These are phyloP conservation scores for Megamerina dolium DNA, from an alignment of 2,888 invertebrate genomes.

Conservation along the genomic window DNA sequence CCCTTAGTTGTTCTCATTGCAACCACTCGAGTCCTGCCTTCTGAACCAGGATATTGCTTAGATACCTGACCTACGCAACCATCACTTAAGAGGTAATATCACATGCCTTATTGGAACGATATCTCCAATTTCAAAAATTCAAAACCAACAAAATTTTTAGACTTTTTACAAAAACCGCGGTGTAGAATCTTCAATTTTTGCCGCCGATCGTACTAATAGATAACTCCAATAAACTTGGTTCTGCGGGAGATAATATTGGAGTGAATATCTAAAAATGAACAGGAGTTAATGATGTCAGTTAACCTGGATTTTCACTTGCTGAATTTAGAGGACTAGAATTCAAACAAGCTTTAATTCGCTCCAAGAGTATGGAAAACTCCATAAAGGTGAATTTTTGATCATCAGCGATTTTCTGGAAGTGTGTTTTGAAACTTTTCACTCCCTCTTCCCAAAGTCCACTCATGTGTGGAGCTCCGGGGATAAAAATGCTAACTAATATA, in stretches of 20 bases:
- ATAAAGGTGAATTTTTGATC: constrained; percentile 13
- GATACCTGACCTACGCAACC: no score
- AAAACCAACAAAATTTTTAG: no score
- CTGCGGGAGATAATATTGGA: constrained; percentile 6
- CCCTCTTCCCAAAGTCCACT: constrained; percentile 16
- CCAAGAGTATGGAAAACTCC: constrained; percentile 13
- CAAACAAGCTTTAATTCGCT: constrained; percentile 12
- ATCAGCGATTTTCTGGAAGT: constrained; percentile 11
- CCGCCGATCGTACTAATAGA: constrained; percentile 7
- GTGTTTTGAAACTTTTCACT: constrained; percentile 13
- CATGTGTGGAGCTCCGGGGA: constrained; percentile 15
- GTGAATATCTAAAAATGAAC: constrained; percentile 11
- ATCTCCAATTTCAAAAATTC: no score
- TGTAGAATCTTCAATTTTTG: constrained; percentile 10
- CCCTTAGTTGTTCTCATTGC: no score
- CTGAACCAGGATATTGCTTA: no score
- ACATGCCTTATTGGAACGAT: no score
- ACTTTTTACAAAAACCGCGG: constrained; percentile 9
- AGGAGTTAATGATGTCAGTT: no score
- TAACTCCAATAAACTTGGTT: constrained; percentile 7
- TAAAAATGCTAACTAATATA: no score
- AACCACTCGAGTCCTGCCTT: no score
- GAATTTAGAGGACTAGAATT: constrained; percentile 14
- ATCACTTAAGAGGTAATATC: no score
- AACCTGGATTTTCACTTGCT: background rate